phyloP scores from a whole-genome alignment of 2,888 invertebrate species.

The Cerastis rubricosa region DNA sequence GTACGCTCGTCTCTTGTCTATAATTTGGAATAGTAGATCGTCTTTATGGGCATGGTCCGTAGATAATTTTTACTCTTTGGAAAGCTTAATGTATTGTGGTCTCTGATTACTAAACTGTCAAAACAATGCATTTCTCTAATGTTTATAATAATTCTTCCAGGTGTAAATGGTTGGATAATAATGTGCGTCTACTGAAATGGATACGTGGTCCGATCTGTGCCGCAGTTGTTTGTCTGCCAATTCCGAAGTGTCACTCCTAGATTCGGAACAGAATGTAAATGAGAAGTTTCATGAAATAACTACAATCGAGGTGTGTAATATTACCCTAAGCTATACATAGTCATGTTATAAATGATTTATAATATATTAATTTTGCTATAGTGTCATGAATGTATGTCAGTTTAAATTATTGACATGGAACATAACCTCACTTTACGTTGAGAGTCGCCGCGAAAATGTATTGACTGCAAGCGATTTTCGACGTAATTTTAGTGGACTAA shows the following conservation, averaged over 20 bases:
- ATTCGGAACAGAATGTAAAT: constrained; percentile 78
- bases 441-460: constrained; percentile 57
- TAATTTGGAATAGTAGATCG: constrained; percentile 86
- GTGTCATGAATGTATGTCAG: constrained; percentile 53
- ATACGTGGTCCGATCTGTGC: constrained; percentile 87
- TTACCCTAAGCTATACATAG: neutral
- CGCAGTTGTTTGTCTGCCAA: constrained; percentile 87
- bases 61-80: constrained; percentile 91
- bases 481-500: constrained; percentile 6
- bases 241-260: constrained; percentile 84
- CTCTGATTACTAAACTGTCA: constrained; percentile 85
- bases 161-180: constrained; percentile 77
- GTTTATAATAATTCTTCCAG: constrained; percentile 81
- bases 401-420: constrained; percentile 62
- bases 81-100: constrained; percentile 79
- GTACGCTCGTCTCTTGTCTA: constrained; percentile 87
- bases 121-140: constrained; percentile 80
- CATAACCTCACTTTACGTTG: constrained; percentile 58
- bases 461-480: constrained; percentile 33
- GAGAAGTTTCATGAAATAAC: constrained; percentile 86
- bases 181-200: constrained; percentile 84
- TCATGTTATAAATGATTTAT: neutral
- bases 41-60: constrained; percentile 90
- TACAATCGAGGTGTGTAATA: constrained; percentile 80
- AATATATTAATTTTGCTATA: constrained; percentile 17